Evolutionary conservation across 2,888 invertebrate genomes (phyloP).

Genomic region (Ernsta delagoae): DNA sequence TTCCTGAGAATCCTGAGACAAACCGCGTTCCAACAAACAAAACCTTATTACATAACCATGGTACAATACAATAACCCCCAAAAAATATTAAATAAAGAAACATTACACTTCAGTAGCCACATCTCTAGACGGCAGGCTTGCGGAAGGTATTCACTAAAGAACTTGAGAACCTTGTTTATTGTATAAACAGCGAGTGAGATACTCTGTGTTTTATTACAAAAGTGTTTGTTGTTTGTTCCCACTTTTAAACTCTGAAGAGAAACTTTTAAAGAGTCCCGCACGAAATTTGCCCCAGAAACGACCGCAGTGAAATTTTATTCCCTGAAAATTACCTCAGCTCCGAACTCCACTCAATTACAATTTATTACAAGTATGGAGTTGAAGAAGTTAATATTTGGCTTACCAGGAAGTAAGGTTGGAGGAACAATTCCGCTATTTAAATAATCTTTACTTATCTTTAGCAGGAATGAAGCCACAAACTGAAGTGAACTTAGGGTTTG

Average conservation of each 20-base stretch:
- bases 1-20: too few species aligned
- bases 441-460: background rate
- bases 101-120: background rate
- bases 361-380: slow-evolving; percentile 6
- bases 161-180: slow-evolving; percentile 15
- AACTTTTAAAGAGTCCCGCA: slow-evolving; percentile 15
- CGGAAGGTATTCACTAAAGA: background rate
- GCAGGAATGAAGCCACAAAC: background rate
- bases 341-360: slow-evolving; percentile 11
- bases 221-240: slow-evolving; percentile 16
- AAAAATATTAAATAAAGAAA: background rate
- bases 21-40: too few species aligned
- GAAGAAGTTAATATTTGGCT: background rate
- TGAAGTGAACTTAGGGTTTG: background rate
- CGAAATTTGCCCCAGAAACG: slow-evolving; percentile 10
- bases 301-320: slow-evolving; percentile 19
- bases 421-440: background rate
- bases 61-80: too few species aligned
- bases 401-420: too few species aligned
- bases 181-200: slow-evolving; percentile 9
- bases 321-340: slow-evolving; percentile 9
- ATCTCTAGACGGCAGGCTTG: background rate
- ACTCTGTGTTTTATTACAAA: slow-evolving; percentile 21
- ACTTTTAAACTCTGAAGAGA: slow-evolving; percentile 19
- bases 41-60: too few species aligned